Percentiles rank a stretch among this genome's conserved stretches.
Evolutionary conservation across 2,113 vertebrate species (phyloP).

Genomic region (Sminthopsis crassicaudata): DNA sequence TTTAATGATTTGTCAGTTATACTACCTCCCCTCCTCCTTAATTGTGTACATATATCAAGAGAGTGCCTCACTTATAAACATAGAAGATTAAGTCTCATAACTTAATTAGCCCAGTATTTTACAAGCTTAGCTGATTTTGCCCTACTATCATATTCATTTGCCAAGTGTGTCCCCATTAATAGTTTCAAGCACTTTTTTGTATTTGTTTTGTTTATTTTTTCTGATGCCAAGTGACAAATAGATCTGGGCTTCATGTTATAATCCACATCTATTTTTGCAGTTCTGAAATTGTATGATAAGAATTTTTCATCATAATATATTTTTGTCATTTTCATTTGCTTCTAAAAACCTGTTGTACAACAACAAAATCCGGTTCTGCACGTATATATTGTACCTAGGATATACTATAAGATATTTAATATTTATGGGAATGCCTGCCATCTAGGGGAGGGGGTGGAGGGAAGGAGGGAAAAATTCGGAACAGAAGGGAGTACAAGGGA

Average conservation of each 20-base stretch:
- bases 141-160: not conserved
- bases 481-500: too few relatives aligned
- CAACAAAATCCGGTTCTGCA: too few relatives aligned
- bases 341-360: slow-evolving; percentile 43
- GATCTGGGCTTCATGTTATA: not conserved
- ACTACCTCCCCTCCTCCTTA: not conserved
- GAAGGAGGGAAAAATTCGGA: too few relatives aligned
- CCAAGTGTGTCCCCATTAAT: slow-evolving; percentile 35
- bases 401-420: too few relatives aligned
- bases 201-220: not conserved
- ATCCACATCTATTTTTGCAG: not conserved
- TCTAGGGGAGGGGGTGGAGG: too few relatives aligned
- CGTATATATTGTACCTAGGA: too few relatives aligned
- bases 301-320: not conserved
- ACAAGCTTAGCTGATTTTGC: slow-evolving; percentile 16
- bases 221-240: not conserved
- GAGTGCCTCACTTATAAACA: not conserved
- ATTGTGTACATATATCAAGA: not conserved
- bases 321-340: slow-evolving; percentile 34
- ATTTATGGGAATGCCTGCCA: too few relatives aligned
- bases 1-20: not conserved
- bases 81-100: not conserved
- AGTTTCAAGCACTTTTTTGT: slow-evolving; percentile 32
- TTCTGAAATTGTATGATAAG: not conserved
- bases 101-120: not conserved